Evolutionary conservation across 2,113 vertebrate species (phyloP).

Genomic region (Passer domesticus): DNA sequence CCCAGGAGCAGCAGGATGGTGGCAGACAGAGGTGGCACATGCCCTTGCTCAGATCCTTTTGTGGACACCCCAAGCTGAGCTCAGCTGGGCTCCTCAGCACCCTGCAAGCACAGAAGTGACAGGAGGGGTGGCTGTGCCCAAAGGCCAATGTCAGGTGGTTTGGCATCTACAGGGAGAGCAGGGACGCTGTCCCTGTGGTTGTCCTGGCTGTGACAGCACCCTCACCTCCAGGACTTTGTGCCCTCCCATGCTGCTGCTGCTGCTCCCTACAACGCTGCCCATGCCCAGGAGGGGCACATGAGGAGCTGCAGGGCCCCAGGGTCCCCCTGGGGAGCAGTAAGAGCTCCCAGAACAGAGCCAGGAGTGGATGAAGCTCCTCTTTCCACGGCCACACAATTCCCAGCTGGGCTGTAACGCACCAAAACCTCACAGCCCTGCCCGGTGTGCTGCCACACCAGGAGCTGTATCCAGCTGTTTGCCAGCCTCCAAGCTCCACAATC

Average conservation of each 20-base stretch:
- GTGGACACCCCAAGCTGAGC: not conserved
- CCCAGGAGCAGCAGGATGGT: not conserved
- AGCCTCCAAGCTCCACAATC: not conserved
- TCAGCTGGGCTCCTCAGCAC: not conserved
- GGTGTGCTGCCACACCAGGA: not conserved
- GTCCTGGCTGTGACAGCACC: not conserved
- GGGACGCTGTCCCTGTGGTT: not conserved
- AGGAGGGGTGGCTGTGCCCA: not conserved
- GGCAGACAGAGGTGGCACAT: not conserved
- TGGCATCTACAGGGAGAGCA: not conserved
- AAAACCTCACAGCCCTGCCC: not conserved
- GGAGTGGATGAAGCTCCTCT: fast-evolving
- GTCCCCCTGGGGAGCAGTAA: fast-evolving
- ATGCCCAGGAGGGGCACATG: fast-evolving
- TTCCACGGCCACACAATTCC: not conserved
- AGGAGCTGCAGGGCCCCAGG: fast-evolving
- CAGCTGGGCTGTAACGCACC: not conserved
- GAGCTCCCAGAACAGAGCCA: not conserved
- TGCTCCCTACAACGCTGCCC: not conserved
- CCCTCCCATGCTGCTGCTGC: not conserved
- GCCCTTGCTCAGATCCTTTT: not conserved
- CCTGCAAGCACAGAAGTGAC: not conserved
- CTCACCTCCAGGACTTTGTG: not conserved
- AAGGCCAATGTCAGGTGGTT: fast-evolving
- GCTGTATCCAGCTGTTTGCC: not conserved